Evolutionary conservation across 2,797 vertebrate genomes (phyloP).

Genomic region (Mergus octosetaceus): DNA sequence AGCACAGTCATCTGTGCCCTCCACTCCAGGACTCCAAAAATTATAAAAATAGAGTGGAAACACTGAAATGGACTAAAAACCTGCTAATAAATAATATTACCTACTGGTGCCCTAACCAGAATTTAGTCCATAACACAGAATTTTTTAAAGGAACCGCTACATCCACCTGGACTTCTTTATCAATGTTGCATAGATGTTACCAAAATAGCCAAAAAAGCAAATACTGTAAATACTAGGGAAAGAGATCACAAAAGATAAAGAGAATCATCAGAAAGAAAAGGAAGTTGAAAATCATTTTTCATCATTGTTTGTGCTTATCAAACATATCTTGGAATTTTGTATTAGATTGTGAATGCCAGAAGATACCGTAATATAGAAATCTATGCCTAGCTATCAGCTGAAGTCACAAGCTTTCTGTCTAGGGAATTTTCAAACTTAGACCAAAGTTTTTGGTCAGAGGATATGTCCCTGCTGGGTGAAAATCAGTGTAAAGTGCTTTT

Average conservation of each 20-base stretch:
- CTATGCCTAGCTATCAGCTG: neutral
- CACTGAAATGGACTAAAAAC: neutral
- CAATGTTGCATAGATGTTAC: neutral
- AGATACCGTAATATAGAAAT: neutral
- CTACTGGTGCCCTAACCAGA: neutral
- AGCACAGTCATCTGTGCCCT: neutral
- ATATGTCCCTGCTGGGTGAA: neutral
- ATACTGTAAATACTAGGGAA: neutral
- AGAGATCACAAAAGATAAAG: neutral
- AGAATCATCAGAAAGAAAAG: neutral
- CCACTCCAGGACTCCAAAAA: neutral
- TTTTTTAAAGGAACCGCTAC: neutral
- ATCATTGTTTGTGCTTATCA: neutral
- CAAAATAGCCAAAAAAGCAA: neutral
- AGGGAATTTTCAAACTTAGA: neutral
- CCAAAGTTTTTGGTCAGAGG: neutral
- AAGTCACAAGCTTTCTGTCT: neutral
- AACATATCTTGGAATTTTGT: neutral
- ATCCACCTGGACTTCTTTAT: neutral
- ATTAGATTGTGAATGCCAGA: neutral
- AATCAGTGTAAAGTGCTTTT: neutral
- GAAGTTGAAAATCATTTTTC: neutral
- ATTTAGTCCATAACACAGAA: neutral
- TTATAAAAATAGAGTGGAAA: neutral
- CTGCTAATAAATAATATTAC: neutral